Evolutionary conservation across 2,888 invertebrate genomes (phyloP).

Genomic region (Netelia melanura): DNA sequence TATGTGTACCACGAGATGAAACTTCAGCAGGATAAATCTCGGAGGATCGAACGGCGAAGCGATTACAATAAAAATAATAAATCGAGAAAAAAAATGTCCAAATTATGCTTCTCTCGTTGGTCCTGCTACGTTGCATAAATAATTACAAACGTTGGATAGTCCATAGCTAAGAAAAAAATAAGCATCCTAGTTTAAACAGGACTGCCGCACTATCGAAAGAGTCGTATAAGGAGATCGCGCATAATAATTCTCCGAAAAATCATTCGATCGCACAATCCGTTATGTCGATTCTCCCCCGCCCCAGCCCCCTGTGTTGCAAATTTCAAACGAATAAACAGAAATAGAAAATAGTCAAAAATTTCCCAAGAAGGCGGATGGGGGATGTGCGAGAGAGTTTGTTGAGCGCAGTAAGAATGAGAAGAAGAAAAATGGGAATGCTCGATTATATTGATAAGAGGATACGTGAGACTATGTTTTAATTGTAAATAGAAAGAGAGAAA

Average conservation of each 20-base stretch:
- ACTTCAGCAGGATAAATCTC: conserved; percentile 57
- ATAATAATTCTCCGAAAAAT: conserved; percentile 60
- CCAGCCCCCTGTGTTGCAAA: neutral
- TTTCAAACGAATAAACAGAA: conserved; percentile 25
- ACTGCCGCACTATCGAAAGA: neutral
- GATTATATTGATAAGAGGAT: conserved; percentile 52
- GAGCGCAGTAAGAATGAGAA: conserved; percentile 36
- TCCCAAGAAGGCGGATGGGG: conserved; percentile 16
- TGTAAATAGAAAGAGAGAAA: conserved; percentile 74
- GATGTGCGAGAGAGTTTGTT: conserved; percentile 1
- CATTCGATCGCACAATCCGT: conserved; percentile 61
- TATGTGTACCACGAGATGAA: conserved; percentile 71
- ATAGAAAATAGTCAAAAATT: conserved; percentile 49
- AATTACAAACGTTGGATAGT: conserved; percentile 59
- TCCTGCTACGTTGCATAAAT: conserved; percentile 49
- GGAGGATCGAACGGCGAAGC: conserved; percentile 35
- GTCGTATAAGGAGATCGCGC: conserved; percentile 47
- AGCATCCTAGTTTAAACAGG: conserved; percentile 56
- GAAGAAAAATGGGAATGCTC: conserved; percentile 38
- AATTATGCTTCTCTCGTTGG: conserved; percentile 56
- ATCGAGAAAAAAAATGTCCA: conserved; percentile 29
- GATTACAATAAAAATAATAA: conserved; percentile 12
- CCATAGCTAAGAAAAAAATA: conserved; percentile 45
- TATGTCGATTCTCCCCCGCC: conserved; percentile 6
- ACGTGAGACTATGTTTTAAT: conserved; percentile 73